Evolutionary conservation across 1,140 invertebrate species (phyloP), one percentile per base, ranked within the genome.

Genomic region (Luehdorfia chinensis): DNA sequence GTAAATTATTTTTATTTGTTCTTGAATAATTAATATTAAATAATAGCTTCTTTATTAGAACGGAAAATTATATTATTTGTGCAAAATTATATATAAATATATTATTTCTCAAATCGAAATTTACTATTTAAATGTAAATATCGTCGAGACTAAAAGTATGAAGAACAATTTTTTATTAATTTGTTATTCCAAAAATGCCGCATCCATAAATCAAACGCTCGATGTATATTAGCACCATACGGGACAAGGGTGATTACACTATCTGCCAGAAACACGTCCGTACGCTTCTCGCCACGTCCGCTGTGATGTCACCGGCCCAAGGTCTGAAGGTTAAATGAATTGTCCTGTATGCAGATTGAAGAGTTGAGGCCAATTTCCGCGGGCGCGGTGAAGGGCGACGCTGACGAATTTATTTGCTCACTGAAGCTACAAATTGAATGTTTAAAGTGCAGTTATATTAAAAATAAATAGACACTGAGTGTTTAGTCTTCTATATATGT

Each of bases 311-410:
- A 61, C 57, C 63, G 60, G 59, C 60, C n/a, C 59, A 57, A 39
- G 39, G 50, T 55, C 52, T 53, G 61, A 72, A 73, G 72, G 72
- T 72, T 68, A 73, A 70, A 67, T 68, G 52, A 58, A 60, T 64
- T 67, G 62, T 60, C 64, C 50, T 49, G 47, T 52, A 60, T 59
- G 51, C 60, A 65, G 47, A 70, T 66, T 59, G 54, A 56, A 39
- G 47, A 47, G 30, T 44, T 30, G 34, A 45, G 34, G 30, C 46
- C 46, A 56, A 59, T 64, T 56, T 53, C 21, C 43, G 37, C 51
- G 46, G 43, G 50, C 53, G 33, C 19, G 36, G 34, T 50, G 50
- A 60, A 43, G 39, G 31, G 30, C 39, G 23, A 15, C 23, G 21
- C 19, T 27, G 37, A 41, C 37, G 37, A 41, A 41, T 41, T 41